Conservation (phyloP, 2,888 invertebrate genomes). For the Lutraria lutraria region DNA sequence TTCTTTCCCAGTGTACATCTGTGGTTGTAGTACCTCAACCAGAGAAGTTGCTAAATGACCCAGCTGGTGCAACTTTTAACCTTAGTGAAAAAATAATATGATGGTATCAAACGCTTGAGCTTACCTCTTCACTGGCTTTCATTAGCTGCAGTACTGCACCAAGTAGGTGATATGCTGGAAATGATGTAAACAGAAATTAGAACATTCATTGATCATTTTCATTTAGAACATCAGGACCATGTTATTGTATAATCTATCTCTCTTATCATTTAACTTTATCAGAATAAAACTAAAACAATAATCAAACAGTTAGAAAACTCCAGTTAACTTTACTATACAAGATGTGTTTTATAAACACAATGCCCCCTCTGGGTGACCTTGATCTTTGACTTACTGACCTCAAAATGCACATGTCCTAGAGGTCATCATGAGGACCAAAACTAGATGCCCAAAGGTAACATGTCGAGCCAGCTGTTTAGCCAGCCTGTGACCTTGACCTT, state of each 20-base stretch:
- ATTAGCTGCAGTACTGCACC: conserved; percentile 58
- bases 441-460: too few relatives aligned
- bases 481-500: too few relatives aligned
- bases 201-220: not conserved
- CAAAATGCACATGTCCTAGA: too few relatives aligned
- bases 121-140: conserved; percentile 63
- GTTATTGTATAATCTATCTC: not conserved
- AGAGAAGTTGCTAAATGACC: not conserved
- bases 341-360: too few relatives aligned
- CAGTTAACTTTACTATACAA: too few relatives aligned
- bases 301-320: too few relatives aligned
- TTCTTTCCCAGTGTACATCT: not conserved
- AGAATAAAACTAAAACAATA: not conserved
- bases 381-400: too few relatives aligned
- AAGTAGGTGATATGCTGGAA: conserved; percentile 70
- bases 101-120: not conserved
- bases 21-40: not conserved
- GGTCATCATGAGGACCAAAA: too few relatives aligned
- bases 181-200: not conserved
- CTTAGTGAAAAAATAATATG: too few relatives aligned
- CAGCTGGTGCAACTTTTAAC: too few relatives aligned
- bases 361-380: too few relatives aligned
- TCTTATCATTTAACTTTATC: not conserved
- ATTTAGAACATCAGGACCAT: not conserved
- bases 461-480: too few relatives aligned